phyloP scores from a whole-genome alignment of 2,797 vertebrate species.

The Liparis tanakae region DNA sequence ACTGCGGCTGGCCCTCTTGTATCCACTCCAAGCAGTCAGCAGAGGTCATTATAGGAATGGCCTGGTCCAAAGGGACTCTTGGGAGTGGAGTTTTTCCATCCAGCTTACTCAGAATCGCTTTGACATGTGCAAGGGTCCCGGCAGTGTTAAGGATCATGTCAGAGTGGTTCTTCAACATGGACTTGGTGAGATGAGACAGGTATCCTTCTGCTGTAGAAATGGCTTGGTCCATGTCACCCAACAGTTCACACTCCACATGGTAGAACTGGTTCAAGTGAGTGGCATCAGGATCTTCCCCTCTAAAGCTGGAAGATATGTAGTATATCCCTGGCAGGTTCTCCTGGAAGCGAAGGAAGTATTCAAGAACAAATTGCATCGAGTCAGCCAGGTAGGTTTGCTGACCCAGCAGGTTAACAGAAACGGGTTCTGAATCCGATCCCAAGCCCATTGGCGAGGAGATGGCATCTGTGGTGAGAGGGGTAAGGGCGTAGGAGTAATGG shows the following conservation, averaged over 20 bases:
- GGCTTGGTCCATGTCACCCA: slow-evolving; percentile 82
- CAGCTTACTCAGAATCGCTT: slow-evolving; percentile 73
- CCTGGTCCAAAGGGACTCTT: slow-evolving; percentile 80
- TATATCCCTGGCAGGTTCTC: slow-evolving; percentile 82
- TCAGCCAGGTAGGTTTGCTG: slow-evolving; percentile 85
- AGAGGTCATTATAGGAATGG: slow-evolving; percentile 83
- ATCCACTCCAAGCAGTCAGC: slow-evolving; percentile 84
- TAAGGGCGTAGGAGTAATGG: slow-evolving; percentile 82
- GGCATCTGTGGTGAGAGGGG: slow-evolving; percentile 85
- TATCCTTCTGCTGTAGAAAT: slow-evolving; percentile 82
- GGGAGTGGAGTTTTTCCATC: slow-evolving; percentile 73
- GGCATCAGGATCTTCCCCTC: slow-evolving; percentile 85
- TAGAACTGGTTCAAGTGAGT: slow-evolving; percentile 88
- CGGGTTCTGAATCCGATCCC: slow-evolving; percentile 86
- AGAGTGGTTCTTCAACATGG: slow-evolving; percentile 82
- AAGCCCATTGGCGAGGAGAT: slow-evolving; percentile 87
- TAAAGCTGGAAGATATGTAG: slow-evolving; percentile 85
- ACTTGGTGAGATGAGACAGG: slow-evolving; percentile 77
- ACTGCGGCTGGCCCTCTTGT: slow-evolving; percentile 81
- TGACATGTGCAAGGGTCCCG: slow-evolving; percentile 76
- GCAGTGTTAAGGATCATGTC: slow-evolving; percentile 77
- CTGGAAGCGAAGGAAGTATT: slow-evolving; percentile 86
- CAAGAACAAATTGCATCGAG: slow-evolving; percentile 87
- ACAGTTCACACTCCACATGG: slow-evolving; percentile 85
- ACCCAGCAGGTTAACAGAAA: slow-evolving; percentile 81